Percentiles rank a stretch among this genome's conserved stretches.
These are phyloP conservation scores for Nettapus auritus DNA, from an alignment of 2,113 vertebrate species.

Conservation along the genomic window DNA sequence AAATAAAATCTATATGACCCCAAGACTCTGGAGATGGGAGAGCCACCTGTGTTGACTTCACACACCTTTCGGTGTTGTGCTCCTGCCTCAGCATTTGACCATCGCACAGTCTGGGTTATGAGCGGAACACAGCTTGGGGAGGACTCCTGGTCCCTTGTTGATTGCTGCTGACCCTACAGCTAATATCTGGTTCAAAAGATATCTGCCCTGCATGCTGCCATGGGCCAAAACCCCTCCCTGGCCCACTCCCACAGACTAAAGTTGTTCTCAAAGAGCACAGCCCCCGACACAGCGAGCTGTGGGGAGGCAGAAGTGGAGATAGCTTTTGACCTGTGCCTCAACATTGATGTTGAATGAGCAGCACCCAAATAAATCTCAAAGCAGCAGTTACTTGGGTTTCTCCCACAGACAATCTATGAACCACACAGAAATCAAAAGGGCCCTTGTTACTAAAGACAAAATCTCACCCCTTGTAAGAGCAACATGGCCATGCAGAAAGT, in stretches of 20 bases:
- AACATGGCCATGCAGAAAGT: neutral
- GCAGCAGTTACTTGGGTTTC: neutral
- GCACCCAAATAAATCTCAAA: neutral
- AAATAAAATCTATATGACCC: neutral
- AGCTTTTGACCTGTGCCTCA: neutral
- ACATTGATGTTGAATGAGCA: neutral
- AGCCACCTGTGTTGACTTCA: neutral
- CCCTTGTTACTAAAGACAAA: neutral
- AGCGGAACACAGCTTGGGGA: neutral
- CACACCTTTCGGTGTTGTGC: neutral
- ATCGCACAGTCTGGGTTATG: no score
- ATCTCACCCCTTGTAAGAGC: neutral
- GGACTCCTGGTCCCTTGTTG: no score
- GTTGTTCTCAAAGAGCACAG: neutral
- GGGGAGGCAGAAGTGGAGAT: neutral
- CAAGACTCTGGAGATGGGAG: neutral
- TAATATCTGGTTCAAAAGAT: neutral
- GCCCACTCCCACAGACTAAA: neutral
- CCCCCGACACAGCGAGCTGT: rapidly evolving
- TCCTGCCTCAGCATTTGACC: neutral
- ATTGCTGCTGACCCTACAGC: neutral
- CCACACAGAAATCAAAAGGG: neutral
- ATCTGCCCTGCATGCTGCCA: neutral
- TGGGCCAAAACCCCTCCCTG: neutral
- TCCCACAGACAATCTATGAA: neutral